phyloP scores from a whole-genome alignment of 2,113 vertebrate genomes.

The Narcine bancroftii region DNA sequence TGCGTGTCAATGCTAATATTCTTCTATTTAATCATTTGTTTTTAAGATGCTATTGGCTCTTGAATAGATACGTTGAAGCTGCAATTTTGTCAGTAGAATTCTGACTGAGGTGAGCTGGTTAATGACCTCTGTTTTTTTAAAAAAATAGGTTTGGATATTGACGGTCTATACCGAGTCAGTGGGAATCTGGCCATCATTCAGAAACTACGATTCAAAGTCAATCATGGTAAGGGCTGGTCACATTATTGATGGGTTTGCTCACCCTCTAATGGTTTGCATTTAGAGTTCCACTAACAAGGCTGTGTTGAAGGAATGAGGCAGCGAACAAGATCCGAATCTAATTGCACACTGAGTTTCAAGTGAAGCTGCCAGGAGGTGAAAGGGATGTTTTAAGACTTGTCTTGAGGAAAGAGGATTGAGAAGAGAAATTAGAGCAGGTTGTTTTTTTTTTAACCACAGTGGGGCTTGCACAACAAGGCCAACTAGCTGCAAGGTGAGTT shows the following conservation, averaged over 20 bases:
- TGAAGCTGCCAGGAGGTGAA: not conserved
- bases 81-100: not conserved
- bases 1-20: not conserved
- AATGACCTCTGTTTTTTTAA: not conserved
- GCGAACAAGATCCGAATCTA: not conserved
- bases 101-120: not conserved
- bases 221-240: slow-evolving; percentile 66
- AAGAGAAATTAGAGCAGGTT: not conserved
- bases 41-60: not conserved
- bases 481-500: not conserved
- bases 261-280: not conserved
- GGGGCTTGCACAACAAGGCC: not conserved
- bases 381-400: not conserved
- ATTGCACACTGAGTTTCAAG: not conserved
- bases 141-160: slow-evolving; percentile 77
- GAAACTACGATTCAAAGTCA: slow-evolving; percentile 83
- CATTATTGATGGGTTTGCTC: not conserved
- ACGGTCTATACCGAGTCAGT: slow-evolving; percentile 68
- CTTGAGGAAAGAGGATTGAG: not conserved
- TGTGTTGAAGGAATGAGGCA: not conserved
- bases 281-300: not conserved
- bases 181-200: slow-evolving; percentile 68
- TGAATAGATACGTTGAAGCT: not conserved
- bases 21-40: not conserved
- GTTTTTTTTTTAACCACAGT: not conserved